Percentiles rank a stretch among this genome's conserved stretches.
These are phyloP conservation scores for Hoplostethus atlanticus DNA, from an alignment of 2,797 vertebrate species.

Conservation along the genomic window DNA sequence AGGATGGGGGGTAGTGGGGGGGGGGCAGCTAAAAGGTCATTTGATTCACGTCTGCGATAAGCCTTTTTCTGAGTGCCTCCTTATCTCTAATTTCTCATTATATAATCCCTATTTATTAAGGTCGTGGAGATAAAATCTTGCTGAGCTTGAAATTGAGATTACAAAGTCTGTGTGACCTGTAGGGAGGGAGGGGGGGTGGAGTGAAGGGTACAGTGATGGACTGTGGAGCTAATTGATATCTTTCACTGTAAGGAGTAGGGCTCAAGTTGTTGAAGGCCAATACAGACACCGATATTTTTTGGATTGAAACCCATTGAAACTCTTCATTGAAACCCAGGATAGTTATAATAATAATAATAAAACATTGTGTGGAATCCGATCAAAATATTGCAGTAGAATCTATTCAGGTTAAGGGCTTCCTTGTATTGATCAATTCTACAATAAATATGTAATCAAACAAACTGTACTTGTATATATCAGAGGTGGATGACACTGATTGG, in stretches of 20 bases:
- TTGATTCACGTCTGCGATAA: constrained; percentile 60
- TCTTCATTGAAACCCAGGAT: no score
- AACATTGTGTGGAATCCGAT: no score
- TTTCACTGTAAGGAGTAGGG: not conserved
- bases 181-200: not conserved
- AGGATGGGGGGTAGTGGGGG: constrained; percentile 6
- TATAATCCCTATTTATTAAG: constrained; percentile 57
- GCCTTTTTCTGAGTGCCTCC: constrained; percentile 37
- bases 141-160: constrained; percentile 34
- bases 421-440: no score
- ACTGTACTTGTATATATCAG: no score
- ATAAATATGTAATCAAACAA: no score
- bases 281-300: no score
- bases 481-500: no score
- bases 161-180: constrained; percentile 19
- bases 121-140: constrained; percentile 58
- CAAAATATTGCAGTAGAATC: no score
- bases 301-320: no score
- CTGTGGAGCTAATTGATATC: not conserved
- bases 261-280: not conserved
- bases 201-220: constrained; percentile 22
- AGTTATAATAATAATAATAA: no score
- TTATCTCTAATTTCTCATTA: constrained; percentile 59
- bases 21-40: constrained; percentile 47
- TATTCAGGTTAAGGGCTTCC: no score